Percentiles rank a stretch among this genome's conserved stretches.
Conservation (phyloP, 2,888 invertebrate species). For the Schrankia costaestrigalis region DNA sequence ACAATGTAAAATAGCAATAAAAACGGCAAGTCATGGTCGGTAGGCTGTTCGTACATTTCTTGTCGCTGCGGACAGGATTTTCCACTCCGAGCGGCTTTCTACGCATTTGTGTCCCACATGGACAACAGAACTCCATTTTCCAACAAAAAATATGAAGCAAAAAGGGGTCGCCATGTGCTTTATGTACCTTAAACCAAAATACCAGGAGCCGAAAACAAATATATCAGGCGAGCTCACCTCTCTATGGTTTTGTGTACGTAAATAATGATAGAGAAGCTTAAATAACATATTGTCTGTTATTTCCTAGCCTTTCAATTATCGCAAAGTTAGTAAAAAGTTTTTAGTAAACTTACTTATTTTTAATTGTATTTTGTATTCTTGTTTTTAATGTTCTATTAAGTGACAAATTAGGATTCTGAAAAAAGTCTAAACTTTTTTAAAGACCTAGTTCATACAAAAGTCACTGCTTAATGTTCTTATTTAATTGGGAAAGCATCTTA, state of each 20-base stretch:
- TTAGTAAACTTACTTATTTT: too few relatives aligned
- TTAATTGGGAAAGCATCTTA: too few relatives aligned
- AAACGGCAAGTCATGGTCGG: slow-evolving; percentile 57
- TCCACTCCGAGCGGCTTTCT: slow-evolving; percentile 54
- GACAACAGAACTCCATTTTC: slow-evolving; percentile 72
- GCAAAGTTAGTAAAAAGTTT: too few relatives aligned
- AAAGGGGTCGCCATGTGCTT: slow-evolving; percentile 47
- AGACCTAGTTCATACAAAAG: too few relatives aligned
- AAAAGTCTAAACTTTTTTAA: too few relatives aligned
- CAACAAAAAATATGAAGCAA: slow-evolving; percentile 60
- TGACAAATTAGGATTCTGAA: too few relatives aligned
- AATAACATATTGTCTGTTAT: too few relatives aligned
- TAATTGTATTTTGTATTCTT: too few relatives aligned
- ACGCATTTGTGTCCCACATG: slow-evolving; percentile 54
- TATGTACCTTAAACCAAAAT: slow-evolving; percentile 33
- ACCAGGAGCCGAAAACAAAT: slow-evolving; percentile 25
- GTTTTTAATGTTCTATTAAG: too few relatives aligned
- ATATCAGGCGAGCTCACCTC: slow-evolving; percentile 25
- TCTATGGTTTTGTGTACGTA: slow-evolving; percentile 6
- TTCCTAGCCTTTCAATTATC: too few relatives aligned
- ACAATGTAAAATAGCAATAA: slow-evolving; percentile 36
- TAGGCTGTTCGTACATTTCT: slow-evolving; percentile 44
- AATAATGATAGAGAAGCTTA: too few relatives aligned
- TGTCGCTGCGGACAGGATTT: slow-evolving; percentile 55
- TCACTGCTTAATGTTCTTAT: too few relatives aligned